Conservation (phyloP, 2,113 vertebrate species). For the Perca flavescens region DNA sequence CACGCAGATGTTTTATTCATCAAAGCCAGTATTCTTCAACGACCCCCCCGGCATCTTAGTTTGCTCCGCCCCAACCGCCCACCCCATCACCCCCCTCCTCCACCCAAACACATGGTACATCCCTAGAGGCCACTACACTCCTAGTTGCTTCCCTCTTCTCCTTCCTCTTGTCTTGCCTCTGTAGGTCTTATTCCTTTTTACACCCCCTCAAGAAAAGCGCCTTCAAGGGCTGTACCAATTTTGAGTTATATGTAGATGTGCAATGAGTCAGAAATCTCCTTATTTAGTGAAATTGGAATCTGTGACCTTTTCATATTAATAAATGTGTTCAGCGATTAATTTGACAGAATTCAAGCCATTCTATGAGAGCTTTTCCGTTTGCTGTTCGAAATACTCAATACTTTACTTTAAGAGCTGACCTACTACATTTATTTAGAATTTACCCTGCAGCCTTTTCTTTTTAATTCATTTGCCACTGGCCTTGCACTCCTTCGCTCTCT, state of each 20-base stretch:
- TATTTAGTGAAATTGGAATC: conserved; percentile 11
- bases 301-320: background rate
- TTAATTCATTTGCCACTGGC: background rate
- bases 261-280: conserved; percentile 26
- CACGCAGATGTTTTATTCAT: conserved; percentile 87
- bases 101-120: conserved; percentile 74
- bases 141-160: conserved; percentile 42
- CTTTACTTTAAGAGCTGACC: background rate
- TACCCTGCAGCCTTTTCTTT: background rate
- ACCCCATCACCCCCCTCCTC: conserved; percentile 47
- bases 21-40: conserved; percentile 80
- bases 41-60: conserved; percentile 68
- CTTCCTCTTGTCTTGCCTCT: conserved; percentile 38
- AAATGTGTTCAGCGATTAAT: background rate
- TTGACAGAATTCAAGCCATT: background rate
- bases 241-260: background rate
- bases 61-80: conserved; percentile 66
- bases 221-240: conserved; percentile 14
- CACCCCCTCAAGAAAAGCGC: conserved; percentile 2
- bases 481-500: background rate
- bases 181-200: background rate
- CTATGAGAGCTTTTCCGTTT: background rate
- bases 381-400: background rate
- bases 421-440: conserved; percentile 3
- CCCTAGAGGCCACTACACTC: conserved; percentile 70